Conservation (phyloP, 2,113 vertebrate genomes). For the Pica pica region DNA sequence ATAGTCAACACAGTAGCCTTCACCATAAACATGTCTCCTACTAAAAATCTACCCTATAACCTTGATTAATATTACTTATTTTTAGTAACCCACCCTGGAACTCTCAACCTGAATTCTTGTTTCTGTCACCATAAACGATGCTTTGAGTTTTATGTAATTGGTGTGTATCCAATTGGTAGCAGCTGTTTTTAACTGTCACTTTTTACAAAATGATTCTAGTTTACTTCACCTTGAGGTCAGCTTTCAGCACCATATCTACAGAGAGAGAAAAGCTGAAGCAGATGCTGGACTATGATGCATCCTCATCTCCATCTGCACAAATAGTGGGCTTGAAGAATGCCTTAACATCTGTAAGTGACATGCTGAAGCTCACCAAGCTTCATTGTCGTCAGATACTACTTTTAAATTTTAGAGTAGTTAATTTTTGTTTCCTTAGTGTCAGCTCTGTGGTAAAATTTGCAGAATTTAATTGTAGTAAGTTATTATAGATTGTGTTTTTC, state of each 20-base stretch:
- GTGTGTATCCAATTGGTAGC: neutral
- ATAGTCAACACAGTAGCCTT: neutral
- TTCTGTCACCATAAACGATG: neutral
- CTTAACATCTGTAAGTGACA: slow-evolving; percentile 83
- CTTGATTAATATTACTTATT: neutral
- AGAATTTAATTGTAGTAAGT: neutral
- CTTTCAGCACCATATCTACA: slow-evolving; percentile 80
- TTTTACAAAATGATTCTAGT: slow-evolving; percentile 66
- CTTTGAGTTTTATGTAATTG: neutral
- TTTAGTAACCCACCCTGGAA: neutral
- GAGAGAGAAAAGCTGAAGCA: slow-evolving; percentile 90
- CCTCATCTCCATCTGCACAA: slow-evolving; percentile 83
- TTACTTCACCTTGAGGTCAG: slow-evolving; percentile 87
- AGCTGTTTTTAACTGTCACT: slow-evolving; percentile 8
- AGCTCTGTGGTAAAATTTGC: neutral
- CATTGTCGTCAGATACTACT: neutral
- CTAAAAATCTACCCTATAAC: neutral
- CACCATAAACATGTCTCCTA: neutral
- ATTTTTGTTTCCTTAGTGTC: neutral
- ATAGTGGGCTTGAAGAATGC: slow-evolving; percentile 89
- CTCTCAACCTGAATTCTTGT: neutral
- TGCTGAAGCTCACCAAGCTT: neutral
- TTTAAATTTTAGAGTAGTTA: neutral
- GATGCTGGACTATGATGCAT: slow-evolving; percentile 82
- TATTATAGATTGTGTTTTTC: neutral